Evolutionary conservation across 2,888 invertebrate genomes (phyloP), one percentile per base, ranked within the genome.

Genomic region (Hypercompe scribonia): DNA sequence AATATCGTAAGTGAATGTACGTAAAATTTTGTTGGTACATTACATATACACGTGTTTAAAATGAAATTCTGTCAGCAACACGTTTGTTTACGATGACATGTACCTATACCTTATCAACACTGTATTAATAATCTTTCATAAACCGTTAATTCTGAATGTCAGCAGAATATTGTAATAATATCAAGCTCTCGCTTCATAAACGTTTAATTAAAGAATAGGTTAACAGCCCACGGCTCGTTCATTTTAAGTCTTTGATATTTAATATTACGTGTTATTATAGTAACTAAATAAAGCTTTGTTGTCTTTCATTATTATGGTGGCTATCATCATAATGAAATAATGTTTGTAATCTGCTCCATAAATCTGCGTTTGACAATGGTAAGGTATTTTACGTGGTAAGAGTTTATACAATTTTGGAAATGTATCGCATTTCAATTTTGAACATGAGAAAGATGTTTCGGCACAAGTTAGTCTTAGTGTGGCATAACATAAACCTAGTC

Each of bases 201-300:
- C 72, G 34, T 82, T 81, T 78, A 81, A 83, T 83, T 82, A 82
- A 79, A 79, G 70, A 83, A 74, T 70, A 71, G 75, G 63, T 77
- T 83, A 80, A 84, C 74, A 72, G 75, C 74, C 77, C 74, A 75
- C 71, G 78, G 66, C 70, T 77, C 74, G 73, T 73, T 79, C 71
- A 69, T 78, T 70, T 81, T 78, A 68, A 58, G 70, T 74, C 68
- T 67, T 72, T 78, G 73, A 68, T 72, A 68, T 70, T 66, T 66
- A 65, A 73, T 70, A 69, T 73, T 66, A 65, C 65, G 54, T 69
- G 65, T 68, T 54, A 68, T 73, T 68, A 68, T 72, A 46, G 61
- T n/a, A 28, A 64, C 24, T 28, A 36, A 68, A 69, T n/a, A 31
- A 68, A 69, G 69, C 65, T 36, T 73, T 70, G 63, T 73, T 70